Evolutionary conservation across 2,797 vertebrate species (phyloP).

Genomic region (Zenarchopterus dispar): DNA sequence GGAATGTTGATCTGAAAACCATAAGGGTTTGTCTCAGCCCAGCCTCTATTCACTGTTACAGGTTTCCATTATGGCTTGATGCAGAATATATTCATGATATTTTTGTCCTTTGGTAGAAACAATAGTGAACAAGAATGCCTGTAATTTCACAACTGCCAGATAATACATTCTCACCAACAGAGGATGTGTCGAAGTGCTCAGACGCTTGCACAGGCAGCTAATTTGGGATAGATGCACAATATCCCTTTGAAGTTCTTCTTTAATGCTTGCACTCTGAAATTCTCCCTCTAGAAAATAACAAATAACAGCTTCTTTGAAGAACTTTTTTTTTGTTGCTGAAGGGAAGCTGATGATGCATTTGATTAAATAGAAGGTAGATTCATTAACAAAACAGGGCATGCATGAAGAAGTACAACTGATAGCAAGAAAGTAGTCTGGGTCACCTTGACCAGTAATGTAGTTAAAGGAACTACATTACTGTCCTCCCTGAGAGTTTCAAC

Average conservation of each 20-base stretch:
- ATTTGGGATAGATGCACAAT: conserved; percentile 71
- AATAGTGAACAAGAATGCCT: conserved; percentile 51
- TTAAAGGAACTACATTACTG: conserved; percentile 40
- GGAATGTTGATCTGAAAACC: conserved; percentile 75
- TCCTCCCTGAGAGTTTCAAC: conserved; percentile 12
- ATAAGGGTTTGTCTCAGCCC: conserved; percentile 53
- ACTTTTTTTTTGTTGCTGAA: conserved; percentile 50
- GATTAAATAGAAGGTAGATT: conserved; percentile 54
- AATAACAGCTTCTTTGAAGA: conserved; percentile 40
- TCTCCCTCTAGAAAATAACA: conserved; percentile 39
- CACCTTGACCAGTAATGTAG: conserved; percentile 39
- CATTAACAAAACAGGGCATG: conserved; percentile 49
- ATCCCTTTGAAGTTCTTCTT: conserved; percentile 72
- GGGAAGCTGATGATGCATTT: conserved; percentile 63
- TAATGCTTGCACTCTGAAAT: conserved; percentile 45
- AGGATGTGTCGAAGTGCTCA: conserved; percentile 67
- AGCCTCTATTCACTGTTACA: conserved; percentile 36
- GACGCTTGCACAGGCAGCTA: conserved; percentile 68
- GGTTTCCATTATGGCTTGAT: conserved; percentile 51
- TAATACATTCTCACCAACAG: conserved; percentile 71
- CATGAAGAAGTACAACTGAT: conserved; percentile 28
- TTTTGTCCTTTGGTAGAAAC: conserved; percentile 51
- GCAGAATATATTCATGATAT: conserved; percentile 25
- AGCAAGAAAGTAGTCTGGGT: conserved; percentile 27
- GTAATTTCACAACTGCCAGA: conserved; percentile 66